These are phyloP conservation scores for Callocephalon fimbriatum DNA, from an alignment of 2,113 vertebrate genomes.

Conservation along the genomic window DNA sequence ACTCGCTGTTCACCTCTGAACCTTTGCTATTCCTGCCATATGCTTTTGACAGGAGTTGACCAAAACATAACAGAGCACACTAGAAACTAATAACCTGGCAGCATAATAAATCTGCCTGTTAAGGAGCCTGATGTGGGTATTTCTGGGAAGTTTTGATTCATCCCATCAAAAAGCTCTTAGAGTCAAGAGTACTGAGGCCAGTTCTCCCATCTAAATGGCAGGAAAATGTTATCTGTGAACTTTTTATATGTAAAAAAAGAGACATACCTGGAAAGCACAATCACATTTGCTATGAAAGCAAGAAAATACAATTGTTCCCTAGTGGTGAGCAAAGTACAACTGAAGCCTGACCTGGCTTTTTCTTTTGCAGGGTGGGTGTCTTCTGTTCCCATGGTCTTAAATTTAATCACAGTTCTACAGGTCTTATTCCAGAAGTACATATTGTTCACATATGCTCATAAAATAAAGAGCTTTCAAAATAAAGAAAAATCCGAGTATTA, in stretches of 20 bases:
- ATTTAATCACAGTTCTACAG: background rate
- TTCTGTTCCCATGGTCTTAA: background rate
- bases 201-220: background rate
- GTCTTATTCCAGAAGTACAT: background rate
- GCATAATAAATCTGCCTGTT: background rate
- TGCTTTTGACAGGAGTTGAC: background rate
- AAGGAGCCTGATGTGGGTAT: background rate
- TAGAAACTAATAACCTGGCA: background rate
- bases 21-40: background rate
- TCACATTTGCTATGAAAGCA: background rate
- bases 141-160: background rate
- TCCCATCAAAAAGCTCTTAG: background rate
- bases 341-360: background rate
- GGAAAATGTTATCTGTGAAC: background rate
- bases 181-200: background rate
- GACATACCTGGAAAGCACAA: background rate
- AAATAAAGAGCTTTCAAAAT: background rate
- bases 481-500: background rate
- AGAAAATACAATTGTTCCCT: background rate
- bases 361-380: background rate
- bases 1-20: background rate
- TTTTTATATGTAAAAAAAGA: background rate
- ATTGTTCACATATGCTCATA: background rate
- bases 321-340: background rate
- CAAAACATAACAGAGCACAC: background rate